Percentiles rank a stretch among this genome's conserved stretches.
These are phyloP conservation scores for Pseudomyrmex concolor DNA, from an alignment of 1,140 invertebrate genomes.

Conservation along the genomic window DNA sequence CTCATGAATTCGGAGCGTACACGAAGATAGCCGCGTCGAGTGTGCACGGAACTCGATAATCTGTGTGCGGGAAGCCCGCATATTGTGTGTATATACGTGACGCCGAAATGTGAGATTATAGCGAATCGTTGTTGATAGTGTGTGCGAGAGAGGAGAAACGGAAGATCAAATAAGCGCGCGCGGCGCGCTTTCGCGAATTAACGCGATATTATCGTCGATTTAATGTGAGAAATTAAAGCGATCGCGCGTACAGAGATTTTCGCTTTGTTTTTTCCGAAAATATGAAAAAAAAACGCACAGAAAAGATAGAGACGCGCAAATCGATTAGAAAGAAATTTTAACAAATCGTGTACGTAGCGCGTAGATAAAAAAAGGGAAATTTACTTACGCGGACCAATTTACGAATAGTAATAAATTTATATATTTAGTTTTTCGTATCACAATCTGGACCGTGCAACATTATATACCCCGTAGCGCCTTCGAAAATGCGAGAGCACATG, in stretches of 20 bases:
- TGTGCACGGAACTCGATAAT: conserved; percentile 31
- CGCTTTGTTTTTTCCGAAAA: too few species aligned
- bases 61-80: conserved; percentile 41
- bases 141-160: conserved; percentile 9
- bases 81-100: conserved; percentile 1
- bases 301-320: too few species aligned
- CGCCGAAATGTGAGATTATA: conserved; percentile 43
- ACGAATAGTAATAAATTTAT: neutral
- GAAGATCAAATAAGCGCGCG: conserved; percentile 16
- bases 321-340: too few species aligned
- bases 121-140: conserved; percentile 30
- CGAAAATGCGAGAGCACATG: conserved; percentile 11
- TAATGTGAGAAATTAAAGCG: too few species aligned
- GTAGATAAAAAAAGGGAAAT: too few species aligned
- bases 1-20: conserved; percentile 38
- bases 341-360: too few species aligned
- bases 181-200: conserved; percentile 5
- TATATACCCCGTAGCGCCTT: neutral
- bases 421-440: neutral
- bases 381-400: neutral
- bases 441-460: neutral
- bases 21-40: conserved; percentile 25
- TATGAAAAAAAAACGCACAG: too few species aligned
- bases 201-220: neutral
- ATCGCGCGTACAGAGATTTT: too few species aligned